Base-by-base conservation (phyloP, 1,140 invertebrate genomes). In the Neuroterus valhalla region DNA sequence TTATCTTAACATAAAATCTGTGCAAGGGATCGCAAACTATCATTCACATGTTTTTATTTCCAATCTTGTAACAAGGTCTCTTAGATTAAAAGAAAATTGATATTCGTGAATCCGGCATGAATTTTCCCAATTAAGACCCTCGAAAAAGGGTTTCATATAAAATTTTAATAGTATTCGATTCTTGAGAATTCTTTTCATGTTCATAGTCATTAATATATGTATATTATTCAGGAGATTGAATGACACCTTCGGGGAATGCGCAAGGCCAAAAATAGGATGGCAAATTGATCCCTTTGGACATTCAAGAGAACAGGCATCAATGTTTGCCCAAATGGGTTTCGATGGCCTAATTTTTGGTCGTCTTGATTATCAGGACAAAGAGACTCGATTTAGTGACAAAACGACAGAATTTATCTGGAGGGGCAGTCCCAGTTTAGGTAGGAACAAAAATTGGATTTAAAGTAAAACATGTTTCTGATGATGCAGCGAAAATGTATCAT, bases 231-330 rank as follows among this genome's bases (percentile, higher is more conserved):
- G 92, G 75, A 92, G 94, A 67, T 85, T 98, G 1, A 94, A 96
- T 75, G 93, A 97, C 15, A 95, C 94, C 0, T 97, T 98, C 85
- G 97, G 96, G 0, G 88, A 92, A 14, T 98, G 96, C 85, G 96
- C 92, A 0, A 88, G 93, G 14, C 97, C 96, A 0, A 92, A 91
- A 31, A 92, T 97, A 11, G 96, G 95, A 3, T 98, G 97, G 97
- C 97, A 98, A 87, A 98, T 98, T 62, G 96, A 98, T 90, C 96
- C 97, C 0, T 98, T 98, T 83, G 97, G 97, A 0, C 97, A 98
- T 85, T 96, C 96, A 0, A 87, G 95, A 26, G 97, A 98, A 90
- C 93, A 95, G 89, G 96, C 96, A 0, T 96, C 96, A 0, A 89
- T 98, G 1, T 95, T 98, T 82, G 94, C 96, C 0, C 94, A 93